Evolutionary conservation across 2,113 vertebrate genomes (phyloP), one percentile per base, ranked within the genome.

Genomic region (Apistogramma diplotaenia): DNA sequence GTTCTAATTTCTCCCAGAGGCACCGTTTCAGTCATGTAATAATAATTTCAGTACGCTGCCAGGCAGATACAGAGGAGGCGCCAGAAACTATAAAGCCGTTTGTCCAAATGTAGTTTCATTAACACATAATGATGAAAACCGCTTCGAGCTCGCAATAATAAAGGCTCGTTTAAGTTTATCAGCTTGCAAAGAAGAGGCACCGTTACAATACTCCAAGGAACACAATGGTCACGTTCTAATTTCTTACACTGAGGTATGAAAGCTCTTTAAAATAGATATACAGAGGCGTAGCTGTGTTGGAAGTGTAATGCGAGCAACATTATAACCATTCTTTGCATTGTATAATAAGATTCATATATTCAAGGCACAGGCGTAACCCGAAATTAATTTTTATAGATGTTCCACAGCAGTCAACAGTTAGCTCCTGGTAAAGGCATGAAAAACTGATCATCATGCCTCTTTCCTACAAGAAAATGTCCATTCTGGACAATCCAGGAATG

Each of bases 401-500:
- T 67, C 67, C 31, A 60, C 12, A 49, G 37, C 18, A 23, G 27
- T 46, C 25, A 25, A 18, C 2, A 29, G 58, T 61, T 8, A 58
- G 19, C 13, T 85, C 5, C 19, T 11, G 18, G 59, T 43, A 27
- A 77, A 76, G 18, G 78, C 12, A 15, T 1, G 16, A 75, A 53
- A 19, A 73, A 74, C 12, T 37, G 11, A 9, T 62, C 29, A 33
- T 5, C 3, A 25, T 1, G 8, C 46, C 3, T 58, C 10, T 46
- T 23, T 1, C 29, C 8, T 13, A 13, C 1, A 16, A 29, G 16
- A 76, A 13, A 67, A 43, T 11, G 13, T 27, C 21, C 2, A 29
- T 4, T 76, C 35, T 79, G 62, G 59, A 74, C 10, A 78, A 37
- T 83, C 78, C 82, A 81, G 90, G 89, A 91, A 87, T 86, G 84